These are phyloP conservation scores for Spilogale gracilis DNA, from an alignment of 2,113 vertebrate species.

Conservation along the genomic window DNA sequence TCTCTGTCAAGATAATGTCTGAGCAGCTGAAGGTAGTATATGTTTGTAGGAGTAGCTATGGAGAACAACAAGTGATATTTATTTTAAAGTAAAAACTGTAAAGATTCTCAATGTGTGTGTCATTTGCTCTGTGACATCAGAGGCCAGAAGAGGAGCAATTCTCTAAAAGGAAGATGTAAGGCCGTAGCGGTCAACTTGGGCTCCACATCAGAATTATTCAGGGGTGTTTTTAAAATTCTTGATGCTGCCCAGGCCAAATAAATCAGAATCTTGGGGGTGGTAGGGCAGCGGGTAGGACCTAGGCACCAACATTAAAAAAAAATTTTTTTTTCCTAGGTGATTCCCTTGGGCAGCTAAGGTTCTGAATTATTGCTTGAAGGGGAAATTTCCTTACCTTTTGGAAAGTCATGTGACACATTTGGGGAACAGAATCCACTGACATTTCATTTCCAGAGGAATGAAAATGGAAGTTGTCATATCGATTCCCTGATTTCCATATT, in stretches of 20 bases:
- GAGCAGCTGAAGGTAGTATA: neutral
- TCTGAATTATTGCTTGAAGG: neutral
- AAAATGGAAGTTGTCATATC: neutral
- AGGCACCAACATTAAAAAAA: neutral
- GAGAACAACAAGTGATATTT: neutral
- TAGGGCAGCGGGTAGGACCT: neutral
- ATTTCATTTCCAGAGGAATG: neutral
- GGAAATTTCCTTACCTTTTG: neutral
- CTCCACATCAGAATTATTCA: neutral
- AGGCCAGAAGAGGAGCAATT: neutral
- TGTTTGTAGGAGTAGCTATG: neutral
- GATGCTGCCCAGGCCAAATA: neutral
- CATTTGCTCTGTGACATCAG: neutral
- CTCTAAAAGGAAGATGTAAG: neutral
- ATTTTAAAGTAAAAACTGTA: neutral
- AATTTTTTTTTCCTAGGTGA: neutral
- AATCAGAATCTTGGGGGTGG: neutral
- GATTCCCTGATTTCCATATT: neutral
- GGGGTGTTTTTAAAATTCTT: neutral
- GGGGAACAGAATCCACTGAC: neutral
- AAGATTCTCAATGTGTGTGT: neutral
- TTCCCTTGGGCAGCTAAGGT: neutral
- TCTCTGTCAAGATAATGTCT: constrained; percentile 8
- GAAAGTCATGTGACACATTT: neutral
- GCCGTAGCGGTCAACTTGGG: neutral